These are phyloP conservation scores for Epinotia demarniana DNA, from an alignment of 2,888 invertebrate genomes.

Conservation along the genomic window DNA sequence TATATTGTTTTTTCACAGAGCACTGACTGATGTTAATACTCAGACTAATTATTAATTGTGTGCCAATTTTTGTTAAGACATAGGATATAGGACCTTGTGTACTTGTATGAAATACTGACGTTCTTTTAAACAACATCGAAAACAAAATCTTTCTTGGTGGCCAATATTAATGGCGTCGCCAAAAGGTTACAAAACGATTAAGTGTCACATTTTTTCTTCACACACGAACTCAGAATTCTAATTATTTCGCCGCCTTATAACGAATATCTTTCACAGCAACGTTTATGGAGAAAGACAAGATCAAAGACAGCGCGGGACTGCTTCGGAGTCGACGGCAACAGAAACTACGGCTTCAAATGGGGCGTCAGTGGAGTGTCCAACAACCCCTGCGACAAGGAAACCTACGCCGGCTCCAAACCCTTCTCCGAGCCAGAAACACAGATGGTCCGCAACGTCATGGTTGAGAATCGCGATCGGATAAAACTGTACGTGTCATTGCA, in stretches of 20 bases:
- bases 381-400: constrained; percentile 84
- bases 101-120: too few species aligned
- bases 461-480: constrained; percentile 75
- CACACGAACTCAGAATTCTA: neutral
- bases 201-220: neutral
- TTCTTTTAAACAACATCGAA: too few species aligned
- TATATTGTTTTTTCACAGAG: too few species aligned
- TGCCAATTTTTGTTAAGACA: too few species aligned
- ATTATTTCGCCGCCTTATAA: neutral
- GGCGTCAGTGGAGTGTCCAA: constrained; percentile 86
- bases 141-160: too few species aligned
- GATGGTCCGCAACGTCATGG: constrained; percentile 82
- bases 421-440: constrained; percentile 87
- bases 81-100: too few species aligned
- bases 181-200: too few species aligned
- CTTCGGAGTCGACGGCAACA: constrained; percentile 87
- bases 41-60: too few species aligned
- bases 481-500: constrained; percentile 88
- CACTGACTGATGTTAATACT: too few species aligned
- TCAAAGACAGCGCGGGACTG: constrained; percentile 73
- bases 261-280: constrained; percentile 73
- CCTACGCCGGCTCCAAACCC: constrained; percentile 84
- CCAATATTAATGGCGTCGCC: too few species aligned
- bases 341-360: constrained; percentile 89
- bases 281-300: constrained; percentile 87